Evolutionary conservation across 2,113 vertebrate species (phyloP).

Genomic region (Craseonycteris thonglongyai): DNA sequence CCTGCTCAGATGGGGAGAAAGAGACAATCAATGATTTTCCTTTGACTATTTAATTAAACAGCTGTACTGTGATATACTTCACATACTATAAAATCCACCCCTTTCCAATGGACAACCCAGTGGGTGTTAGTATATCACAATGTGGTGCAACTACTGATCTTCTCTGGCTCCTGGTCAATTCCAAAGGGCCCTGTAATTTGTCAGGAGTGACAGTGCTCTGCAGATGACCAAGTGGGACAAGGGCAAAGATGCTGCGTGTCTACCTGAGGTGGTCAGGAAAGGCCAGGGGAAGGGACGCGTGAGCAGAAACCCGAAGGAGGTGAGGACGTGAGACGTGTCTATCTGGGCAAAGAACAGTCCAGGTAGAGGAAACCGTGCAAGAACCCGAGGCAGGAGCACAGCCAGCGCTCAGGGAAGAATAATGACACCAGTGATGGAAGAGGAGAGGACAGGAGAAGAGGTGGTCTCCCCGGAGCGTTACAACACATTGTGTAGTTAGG

Average conservation of each 20-base stretch:
- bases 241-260: not conserved
- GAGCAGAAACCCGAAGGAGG: not conserved
- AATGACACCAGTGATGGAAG: not conserved
- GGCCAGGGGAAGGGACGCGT: not conserved
- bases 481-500: not conserved
- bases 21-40: not conserved
- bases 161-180: not conserved
- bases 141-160: not conserved
- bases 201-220: not conserved
- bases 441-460: not conserved
- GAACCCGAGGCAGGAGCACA: not conserved
- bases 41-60: not conserved
- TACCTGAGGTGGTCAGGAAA: not conserved
- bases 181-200: not conserved
- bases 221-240: not conserved
- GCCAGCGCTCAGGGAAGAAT: not conserved
- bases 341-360: not conserved
- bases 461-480: fast-evolving
- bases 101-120: not conserved
- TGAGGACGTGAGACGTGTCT: not conserved
- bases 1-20: not conserved
- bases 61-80: not conserved
- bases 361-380: not conserved
- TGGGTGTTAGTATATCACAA: not conserved
- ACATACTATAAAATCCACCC: not conserved